Evolutionary conservation across 2,888 invertebrate genomes (phyloP), one percentile per base, ranked within the genome.

Genomic region (Megaustenia siamemsis): DNA sequence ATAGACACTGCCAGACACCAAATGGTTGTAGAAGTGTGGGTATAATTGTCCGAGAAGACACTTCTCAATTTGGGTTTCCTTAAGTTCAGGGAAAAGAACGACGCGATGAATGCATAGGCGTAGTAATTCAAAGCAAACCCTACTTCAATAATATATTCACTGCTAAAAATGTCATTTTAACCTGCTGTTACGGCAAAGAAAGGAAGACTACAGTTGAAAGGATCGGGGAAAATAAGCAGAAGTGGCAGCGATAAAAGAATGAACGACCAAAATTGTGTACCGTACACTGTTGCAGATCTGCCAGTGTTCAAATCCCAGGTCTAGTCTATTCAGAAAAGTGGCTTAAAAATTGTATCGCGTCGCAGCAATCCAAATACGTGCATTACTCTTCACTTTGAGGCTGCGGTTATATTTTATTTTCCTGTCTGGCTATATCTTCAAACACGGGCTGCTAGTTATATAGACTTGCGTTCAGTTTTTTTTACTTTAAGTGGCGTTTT

Each of bases 91-190:
- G 45, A 21, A 73, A 49, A 49, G 32, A 45, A 45, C 15, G 6
- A 24, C 8, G 12, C n/a, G 24, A 1, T 3, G n/a, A 15, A 73
- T 28, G 32, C 73, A 21, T 21, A 18, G 18, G 0, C 10, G 71
- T 49, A 45, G 49, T 49, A 49, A 45, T 73, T 73, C 32, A 73
- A 73, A 32, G 32, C 49, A 45, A 49, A 73, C 73, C 49, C 18
- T 15, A 1, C 32, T 49, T 73, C 32, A 73, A 73, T 49, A 28
- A 73, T 18, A 49, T 49, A 73, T 73, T 73, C 73, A 73, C 15
- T 12, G 28, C 49, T 49, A 18, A 45, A 73, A 73, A 73, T 73
- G 73, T 73, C 73, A 73, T 73, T 73, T 73, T 73, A 73, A 73
- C 73, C 73, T 49, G 45, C 49, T 32, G 1, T 28, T 32, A 18